Percentiles rank a stretch among this genome's conserved stretches.
These are phyloP conservation scores for Metalampra italica DNA, from an alignment of 2,888 invertebrate genomes.

Conservation along the genomic window DNA sequence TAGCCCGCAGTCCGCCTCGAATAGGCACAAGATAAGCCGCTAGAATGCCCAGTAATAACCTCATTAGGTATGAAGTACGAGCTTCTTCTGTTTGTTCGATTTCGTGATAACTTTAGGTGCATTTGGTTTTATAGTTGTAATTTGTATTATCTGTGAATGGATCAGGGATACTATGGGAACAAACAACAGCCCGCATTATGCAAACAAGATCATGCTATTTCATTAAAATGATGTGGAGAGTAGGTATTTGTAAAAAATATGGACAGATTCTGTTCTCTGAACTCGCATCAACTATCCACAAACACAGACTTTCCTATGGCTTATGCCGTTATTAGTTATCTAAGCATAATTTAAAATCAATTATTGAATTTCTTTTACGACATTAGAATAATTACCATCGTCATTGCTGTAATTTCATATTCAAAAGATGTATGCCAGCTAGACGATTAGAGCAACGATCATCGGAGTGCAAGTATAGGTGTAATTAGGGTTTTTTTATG, in stretches of 20 bases:
- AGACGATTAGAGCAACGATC: not conserved
- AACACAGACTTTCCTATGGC: no score
- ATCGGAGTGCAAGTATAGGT: no score
- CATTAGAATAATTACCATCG: not conserved
- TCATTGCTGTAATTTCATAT: conserved; percentile 6
- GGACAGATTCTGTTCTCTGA: no score
- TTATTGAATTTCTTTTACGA: not conserved
- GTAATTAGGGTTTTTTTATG: no score
- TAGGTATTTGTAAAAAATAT: no score
- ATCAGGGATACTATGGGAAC: not conserved
- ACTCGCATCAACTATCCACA: no score
- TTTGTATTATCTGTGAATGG: not conserved
- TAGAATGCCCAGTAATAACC: conserved; percentile 74
- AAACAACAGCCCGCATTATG: no score
- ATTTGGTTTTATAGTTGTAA: not conserved
- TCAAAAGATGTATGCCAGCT: conserved; percentile 3
- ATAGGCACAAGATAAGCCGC: conserved; percentile 57
- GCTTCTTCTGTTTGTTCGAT: conserved; percentile 52
- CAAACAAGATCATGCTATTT: not conserved
- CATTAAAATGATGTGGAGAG: not conserved
- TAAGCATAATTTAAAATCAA: no score
- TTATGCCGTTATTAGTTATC: no score
- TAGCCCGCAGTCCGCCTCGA: conserved; percentile 43
- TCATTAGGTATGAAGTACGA: conserved; percentile 67
- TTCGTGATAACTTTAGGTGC: not conserved